Conservation (phyloP, 1,140 invertebrate species). For the Polypedilum pembai region DNA sequence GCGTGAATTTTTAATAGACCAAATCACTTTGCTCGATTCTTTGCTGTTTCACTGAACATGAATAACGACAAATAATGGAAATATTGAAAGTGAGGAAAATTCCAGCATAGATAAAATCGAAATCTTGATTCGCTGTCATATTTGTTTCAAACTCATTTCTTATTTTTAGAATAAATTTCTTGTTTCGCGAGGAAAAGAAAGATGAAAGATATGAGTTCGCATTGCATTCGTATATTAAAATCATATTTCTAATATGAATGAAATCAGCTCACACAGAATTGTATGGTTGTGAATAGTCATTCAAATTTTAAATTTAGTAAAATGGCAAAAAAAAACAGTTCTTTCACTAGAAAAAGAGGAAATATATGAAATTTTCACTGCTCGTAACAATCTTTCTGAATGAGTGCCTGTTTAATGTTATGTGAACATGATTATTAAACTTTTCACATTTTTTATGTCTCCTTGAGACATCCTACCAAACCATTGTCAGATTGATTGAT, state of each 20-base stretch:
- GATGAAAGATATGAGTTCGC: not conserved
- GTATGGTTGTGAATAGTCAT: no score
- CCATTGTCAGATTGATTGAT: not conserved
- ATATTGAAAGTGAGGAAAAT: no score
- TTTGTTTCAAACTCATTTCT: no score
- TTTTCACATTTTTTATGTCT: not conserved
- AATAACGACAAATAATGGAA: no score
- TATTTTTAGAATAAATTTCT: not conserved
- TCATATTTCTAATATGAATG: no score
- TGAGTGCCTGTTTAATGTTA: constrained; percentile 19
- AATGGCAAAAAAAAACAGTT: not conserved
- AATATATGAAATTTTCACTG: not conserved
- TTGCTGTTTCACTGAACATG: no score
- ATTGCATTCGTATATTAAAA: no score
- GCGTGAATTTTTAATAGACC: constrained; percentile 1
- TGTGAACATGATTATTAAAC: constrained; percentile 21
- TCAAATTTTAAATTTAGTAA: not conserved
- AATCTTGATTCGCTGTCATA: no score
- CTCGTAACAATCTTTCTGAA: not conserved
- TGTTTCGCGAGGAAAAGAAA: not conserved
- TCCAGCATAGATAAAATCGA: no score
- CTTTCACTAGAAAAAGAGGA: not conserved
- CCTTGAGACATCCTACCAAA: not conserved
- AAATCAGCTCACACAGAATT: no score
- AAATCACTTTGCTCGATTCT: no score